A percentile compares a stretch with the other conserved stretches of the same genome.
Evolutionary conservation across 2,888 invertebrate genomes (phyloP).

Genomic region (Ametastegia equiseti): DNA sequence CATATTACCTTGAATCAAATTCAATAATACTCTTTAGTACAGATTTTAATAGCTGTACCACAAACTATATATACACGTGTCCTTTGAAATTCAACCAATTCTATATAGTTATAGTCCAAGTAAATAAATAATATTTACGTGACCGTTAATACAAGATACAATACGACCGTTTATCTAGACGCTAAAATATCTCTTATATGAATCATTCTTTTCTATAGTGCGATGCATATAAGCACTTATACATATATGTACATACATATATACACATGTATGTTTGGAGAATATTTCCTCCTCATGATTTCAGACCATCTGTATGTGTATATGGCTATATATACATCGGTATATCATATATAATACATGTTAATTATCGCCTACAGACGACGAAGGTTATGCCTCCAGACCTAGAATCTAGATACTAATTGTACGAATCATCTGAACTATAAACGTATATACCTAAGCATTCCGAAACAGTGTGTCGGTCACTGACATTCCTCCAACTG

Average conservation of each 20-base stretch:
- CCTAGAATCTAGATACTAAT: background rate
- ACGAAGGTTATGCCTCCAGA: background rate
- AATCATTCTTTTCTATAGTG: background rate
- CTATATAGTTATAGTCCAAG: background rate
- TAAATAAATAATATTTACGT: background rate
- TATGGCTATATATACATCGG: too few relatives aligned
- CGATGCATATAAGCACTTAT: too few relatives aligned
- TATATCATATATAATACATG: background rate
- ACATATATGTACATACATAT: too few relatives aligned
- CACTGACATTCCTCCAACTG: background rate
- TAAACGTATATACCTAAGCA: background rate
- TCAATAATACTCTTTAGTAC: background rate
- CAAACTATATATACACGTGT: background rate
- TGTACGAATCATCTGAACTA: conserved; percentile 17
- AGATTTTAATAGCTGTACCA: background rate
- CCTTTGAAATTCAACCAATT: background rate
- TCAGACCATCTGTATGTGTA: too few relatives aligned
- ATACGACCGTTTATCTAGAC: background rate
- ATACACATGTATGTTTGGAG: background rate
- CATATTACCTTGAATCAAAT: background rate
- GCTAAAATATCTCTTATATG: background rate
- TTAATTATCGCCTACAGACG: background rate
- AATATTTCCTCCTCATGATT: background rate
- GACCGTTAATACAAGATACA: background rate
- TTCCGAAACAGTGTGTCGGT: background rate